A percentile compares a stretch with the other conserved stretches of the same genome.
These are phyloP conservation scores for Pseudoatta argentina DNA, from an alignment of 1,140 invertebrate species.

Conservation along the genomic window DNA sequence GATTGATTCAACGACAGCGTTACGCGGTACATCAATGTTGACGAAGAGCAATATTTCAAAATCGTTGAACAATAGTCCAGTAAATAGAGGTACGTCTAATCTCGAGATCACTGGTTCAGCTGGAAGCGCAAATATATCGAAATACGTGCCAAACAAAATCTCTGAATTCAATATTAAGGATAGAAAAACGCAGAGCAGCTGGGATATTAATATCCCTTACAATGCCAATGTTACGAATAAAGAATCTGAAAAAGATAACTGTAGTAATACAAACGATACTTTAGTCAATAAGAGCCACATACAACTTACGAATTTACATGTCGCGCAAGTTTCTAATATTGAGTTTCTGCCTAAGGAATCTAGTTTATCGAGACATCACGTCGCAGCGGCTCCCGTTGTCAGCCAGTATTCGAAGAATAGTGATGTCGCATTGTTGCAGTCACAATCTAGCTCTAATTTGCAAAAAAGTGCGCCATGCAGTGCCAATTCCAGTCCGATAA, in stretches of 20 bases:
- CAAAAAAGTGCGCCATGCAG: conserved; percentile 45
- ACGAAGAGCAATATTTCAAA: conserved; percentile 78
- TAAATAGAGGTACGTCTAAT: conserved; percentile 74
- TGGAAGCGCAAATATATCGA: conserved; percentile 18
- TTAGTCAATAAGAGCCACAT: conserved; percentile 31
- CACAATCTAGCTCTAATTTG: conserved; percentile 39
- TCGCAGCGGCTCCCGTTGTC: not conserved
- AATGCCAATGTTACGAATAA: conserved; percentile 14
- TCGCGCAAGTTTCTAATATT: conserved; percentile 21
- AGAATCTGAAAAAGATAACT: not conserved
- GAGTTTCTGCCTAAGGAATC: conserved; percentile 23
- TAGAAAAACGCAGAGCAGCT: conserved; percentile 62
- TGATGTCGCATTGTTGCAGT: not conserved
- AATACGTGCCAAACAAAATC: conserved; percentile 69
- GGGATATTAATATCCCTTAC: conserved; percentile 23
- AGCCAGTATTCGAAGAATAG: not conserved
- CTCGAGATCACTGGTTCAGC: conserved; percentile 53
- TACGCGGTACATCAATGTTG: conserved; percentile 67
- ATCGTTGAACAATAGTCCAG: conserved; percentile 78
- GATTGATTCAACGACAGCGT: conserved; percentile 71
- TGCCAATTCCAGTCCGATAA: conserved; percentile 75
- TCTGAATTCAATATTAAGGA: conserved; percentile 57
- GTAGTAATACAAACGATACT: conserved; percentile 8
- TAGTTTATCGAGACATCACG: not conserved
- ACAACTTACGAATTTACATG: conserved; percentile 27